A percentile compares a stretch with the other conserved stretches of the same genome.
Evolutionary conservation across 2,888 invertebrate genomes (phyloP).

Genomic region (Agonum fuliginosum): DNA sequence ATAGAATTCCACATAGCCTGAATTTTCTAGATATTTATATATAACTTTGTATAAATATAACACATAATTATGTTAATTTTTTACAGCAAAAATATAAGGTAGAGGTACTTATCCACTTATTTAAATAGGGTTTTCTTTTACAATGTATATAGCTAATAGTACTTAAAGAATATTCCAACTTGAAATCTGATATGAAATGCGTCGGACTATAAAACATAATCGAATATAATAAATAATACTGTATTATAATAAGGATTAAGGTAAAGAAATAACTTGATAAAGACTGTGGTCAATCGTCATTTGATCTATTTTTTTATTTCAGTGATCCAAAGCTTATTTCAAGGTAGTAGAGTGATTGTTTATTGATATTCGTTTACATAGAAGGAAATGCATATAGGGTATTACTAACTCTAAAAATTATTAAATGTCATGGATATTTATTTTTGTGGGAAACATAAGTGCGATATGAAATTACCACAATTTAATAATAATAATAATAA

Average conservation of each 20-base stretch:
- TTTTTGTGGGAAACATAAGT: background rate
- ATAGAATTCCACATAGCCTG: too few species aligned
- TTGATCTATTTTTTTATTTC: slow-evolving; percentile 36
- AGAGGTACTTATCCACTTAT: too few species aligned
- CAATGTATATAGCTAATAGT: background rate
- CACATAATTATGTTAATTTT: too few species aligned
- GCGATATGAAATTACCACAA: background rate
- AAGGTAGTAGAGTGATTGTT: slow-evolving; percentile 35
- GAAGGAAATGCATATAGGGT: slow-evolving; percentile 17
- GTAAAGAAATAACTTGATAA: background rate
- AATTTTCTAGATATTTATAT: too few species aligned
- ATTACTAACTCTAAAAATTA: slow-evolving; percentile 6
- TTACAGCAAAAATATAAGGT: too few species aligned
- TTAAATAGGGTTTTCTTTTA: too few species aligned
- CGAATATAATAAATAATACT: background rate
- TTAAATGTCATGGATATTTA: slow-evolving; percentile 18
- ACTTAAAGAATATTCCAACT: background rate
- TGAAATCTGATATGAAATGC: background rate
- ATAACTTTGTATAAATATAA: too few species aligned
- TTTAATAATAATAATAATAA: too few species aligned
- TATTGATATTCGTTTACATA: slow-evolving; percentile 18
- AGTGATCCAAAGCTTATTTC: background rate
- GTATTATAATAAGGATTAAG: background rate
- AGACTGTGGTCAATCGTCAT: slow-evolving; percentile 30
- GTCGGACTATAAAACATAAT: background rate